These are phyloP conservation scores for Caenorhabditis elegans DNA, from an alignment of 1,140 invertebrate genomes.

Conservation along the genomic window WBcel235 BX284602.5:7408501-7409000, in stretches of 20 bases:
- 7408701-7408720: no score
- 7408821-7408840: no score
- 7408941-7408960: background rate
- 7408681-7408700: background rate
- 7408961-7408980: background rate
- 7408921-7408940: no score
- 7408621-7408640: background rate
- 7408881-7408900: no score
- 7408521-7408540: background rate
- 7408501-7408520: background rate
- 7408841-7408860: no score
- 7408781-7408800: no score
- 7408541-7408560: background rate
- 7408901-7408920: background rate
- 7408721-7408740: no score
- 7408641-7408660: background rate
- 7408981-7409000: background rate
- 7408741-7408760: no score
- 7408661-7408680: background rate
- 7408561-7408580: background rate
- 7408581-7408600: background rate
- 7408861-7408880: no score
- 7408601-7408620: background rate
- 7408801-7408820: no score
- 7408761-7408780: no score